Percentiles rank a stretch among this genome's conserved stretches.
Conservation (phyloP, 2,888 invertebrate species). For the Ochropacha duplaris region DNA sequence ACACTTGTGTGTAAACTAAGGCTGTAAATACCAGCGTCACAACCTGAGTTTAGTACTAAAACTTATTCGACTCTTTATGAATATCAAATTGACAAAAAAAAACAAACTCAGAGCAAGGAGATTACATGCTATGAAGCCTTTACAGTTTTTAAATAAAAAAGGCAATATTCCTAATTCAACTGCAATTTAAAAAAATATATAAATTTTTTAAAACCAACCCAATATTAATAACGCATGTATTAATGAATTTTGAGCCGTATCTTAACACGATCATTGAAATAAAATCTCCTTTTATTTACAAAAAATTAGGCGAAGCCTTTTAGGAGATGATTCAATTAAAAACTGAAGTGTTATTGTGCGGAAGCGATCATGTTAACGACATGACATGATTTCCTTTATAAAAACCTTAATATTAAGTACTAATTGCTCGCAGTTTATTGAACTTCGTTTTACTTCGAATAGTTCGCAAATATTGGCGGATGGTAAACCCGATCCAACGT, state of each 20-base stretch:
- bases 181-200: too few species aligned
- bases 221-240: too few species aligned
- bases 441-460: constrained; percentile 4
- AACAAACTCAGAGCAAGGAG: too few species aligned
- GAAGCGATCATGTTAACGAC: neutral
- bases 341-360: neutral
- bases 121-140: too few species aligned
- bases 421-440: neutral
- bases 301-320: neutral
- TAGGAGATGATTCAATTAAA: neutral
- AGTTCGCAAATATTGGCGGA: constrained; percentile 18
- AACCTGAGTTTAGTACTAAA: too few species aligned
- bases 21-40: too few species aligned
- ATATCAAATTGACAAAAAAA: too few species aligned
- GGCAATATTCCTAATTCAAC: too few species aligned
- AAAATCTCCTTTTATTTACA: neutral
- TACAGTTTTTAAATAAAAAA: too few species aligned
- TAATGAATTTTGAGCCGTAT: neutral
- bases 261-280: neutral
- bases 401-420: neutral
- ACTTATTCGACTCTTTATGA: too few species aligned
- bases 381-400: neutral
- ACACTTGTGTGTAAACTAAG: too few species aligned
- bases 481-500: constrained; percentile 15
- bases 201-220: too few species aligned